Evolutionary conservation across 2,888 invertebrate genomes (phyloP).

Genomic region (Erebia palarica): DNA sequence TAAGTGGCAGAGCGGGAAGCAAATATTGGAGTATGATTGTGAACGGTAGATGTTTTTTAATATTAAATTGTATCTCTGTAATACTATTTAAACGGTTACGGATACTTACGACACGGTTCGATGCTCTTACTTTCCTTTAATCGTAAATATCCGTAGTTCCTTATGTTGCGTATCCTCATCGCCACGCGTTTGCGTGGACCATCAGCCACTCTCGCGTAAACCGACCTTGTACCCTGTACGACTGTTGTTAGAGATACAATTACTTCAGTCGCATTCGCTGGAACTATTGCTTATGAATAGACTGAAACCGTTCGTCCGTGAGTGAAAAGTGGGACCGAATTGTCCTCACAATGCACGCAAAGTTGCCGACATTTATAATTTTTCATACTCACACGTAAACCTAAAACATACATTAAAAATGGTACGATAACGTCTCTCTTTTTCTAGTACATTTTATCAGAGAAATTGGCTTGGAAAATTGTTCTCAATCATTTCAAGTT

Average conservation of each 20-base stretch:
- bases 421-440: slow-evolving; percentile 71
- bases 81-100: slow-evolving; percentile 16
- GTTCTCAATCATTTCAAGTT: slow-evolving; percentile 82
- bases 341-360: slow-evolving; percentile 61
- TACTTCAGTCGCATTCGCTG: slow-evolving; percentile 38
- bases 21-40: neutral
- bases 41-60: neutral
- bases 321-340: slow-evolving; percentile 68
- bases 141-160: slow-evolving; percentile 59
- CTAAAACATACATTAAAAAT: slow-evolving; percentile 55
- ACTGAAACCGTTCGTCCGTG: slow-evolving; percentile 56
- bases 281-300: slow-evolving; percentile 13
- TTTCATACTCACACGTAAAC: slow-evolving; percentile 57
- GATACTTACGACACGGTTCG: slow-evolving; percentile 49
- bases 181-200: slow-evolving; percentile 47
- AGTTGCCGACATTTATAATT: slow-evolving; percentile 62
- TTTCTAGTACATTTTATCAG: slow-evolving; percentile 80
- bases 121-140: slow-evolving; percentile 72
- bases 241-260: slow-evolving; percentile 50
- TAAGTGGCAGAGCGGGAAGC: neutral
- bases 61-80: slow-evolving; percentile 16
- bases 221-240: slow-evolving; percentile 57
- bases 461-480: slow-evolving; percentile 83
- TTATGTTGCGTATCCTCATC: slow-evolving; percentile 54
- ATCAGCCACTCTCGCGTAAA: slow-evolving; percentile 42